Evolutionary conservation across 2,113 vertebrate genomes (phyloP).

Genomic region (Scalopus aquaticus): DNA sequence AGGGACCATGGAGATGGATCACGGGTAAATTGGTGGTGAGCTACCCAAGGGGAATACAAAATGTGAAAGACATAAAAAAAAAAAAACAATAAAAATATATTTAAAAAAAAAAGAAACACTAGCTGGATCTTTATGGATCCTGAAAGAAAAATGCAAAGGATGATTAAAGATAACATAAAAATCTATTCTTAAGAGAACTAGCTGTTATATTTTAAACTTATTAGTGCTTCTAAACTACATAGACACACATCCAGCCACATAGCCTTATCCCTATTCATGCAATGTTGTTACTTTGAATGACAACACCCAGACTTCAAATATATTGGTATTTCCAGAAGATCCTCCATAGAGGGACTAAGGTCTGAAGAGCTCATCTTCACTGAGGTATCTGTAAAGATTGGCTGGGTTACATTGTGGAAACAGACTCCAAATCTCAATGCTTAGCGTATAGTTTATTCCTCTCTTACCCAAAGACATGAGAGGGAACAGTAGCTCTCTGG

Average conservation of each 20-base stretch:
- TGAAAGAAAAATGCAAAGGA: background rate
- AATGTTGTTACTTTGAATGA: background rate
- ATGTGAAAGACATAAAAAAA: too few species aligned
- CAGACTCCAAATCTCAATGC: background rate
- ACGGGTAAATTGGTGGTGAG: too few species aligned
- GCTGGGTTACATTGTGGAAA: background rate
- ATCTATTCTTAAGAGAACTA: background rate
- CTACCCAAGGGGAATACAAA: too few species aligned
- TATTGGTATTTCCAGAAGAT: background rate
- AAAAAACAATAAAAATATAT: too few species aligned
- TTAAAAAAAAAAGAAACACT: too few species aligned
- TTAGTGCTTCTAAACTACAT: background rate
- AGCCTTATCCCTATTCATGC: background rate
- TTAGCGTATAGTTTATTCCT: background rate
- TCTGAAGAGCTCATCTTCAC: background rate
- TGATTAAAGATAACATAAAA: background rate
- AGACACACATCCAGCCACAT: background rate
- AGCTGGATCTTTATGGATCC: background rate
- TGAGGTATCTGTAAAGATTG: background rate
- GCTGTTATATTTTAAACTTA: background rate
- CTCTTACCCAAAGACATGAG: background rate
- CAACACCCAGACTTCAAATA: background rate
- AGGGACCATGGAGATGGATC: too few species aligned
- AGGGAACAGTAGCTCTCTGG: background rate
- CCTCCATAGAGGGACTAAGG: background rate